Evolutionary conservation across 2,797 vertebrate species (phyloP), one percentile per base, ranked within the genome.

Genomic region (Coracias cyanogaster): DNA sequence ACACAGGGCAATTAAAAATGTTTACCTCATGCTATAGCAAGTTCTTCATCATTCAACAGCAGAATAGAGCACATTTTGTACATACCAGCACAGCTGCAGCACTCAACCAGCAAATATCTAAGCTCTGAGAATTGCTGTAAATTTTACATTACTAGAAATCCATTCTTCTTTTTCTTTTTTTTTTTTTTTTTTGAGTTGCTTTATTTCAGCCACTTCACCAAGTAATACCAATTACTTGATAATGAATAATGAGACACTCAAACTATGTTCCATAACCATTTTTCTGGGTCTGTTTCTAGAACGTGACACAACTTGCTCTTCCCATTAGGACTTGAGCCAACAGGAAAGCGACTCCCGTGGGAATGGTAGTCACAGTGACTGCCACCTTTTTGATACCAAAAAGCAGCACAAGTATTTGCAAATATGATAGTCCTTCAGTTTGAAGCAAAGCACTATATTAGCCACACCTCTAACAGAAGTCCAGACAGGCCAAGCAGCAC

Each of bases 231-330:
- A 20, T 25, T 43, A 33, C 22, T 12, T 26, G 16, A 10, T 5
- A 86, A 29, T 7, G n/a, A 48, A 6, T 1, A 25, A 20, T 1
- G 8, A 49, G 18, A 19, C 15, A 18, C 24, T 67, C 43, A 10
- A 69, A 69, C 15, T 52, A 35, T 0, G 0, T 37, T 45, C 21
- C 29, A 28, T 10, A 55, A 52, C 16, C 4, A 29, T 21, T 46
- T 72, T 45, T 46, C 57, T 55, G 29, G 17, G 29, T 28, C 37
- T 60, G 15, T 28, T 83, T 28, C n/a, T 39, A 24, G 18, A 64
- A 51, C 0, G 0, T 7, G 15, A 51, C 9, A 76, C 37, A 82
- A 71, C 7, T 31, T 6, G 0, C 14, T 61, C 26, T 14, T 29
- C 52, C 57, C 54, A 11, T 22, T 14, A 54, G 16, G 39, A 54